These are phyloP conservation scores for Polypedilum vanderplanki DNA, from an alignment of 1,140 invertebrate species.

Conservation along the genomic window DNA sequence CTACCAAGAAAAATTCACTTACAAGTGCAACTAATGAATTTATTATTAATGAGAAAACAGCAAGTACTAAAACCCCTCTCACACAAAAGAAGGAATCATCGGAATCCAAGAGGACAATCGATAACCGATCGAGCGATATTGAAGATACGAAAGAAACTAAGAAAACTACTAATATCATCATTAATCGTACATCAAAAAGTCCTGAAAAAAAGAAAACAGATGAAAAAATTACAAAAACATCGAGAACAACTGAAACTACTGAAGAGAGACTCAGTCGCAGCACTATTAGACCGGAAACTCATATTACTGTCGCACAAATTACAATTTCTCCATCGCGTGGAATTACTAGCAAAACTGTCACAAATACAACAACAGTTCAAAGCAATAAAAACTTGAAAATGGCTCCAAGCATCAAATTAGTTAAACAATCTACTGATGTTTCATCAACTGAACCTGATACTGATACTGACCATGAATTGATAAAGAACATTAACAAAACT, in stretches of 20 bases:
- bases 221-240: neutral
- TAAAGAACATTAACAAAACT: constrained; percentile 24
- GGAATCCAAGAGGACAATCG: constrained; percentile 31
- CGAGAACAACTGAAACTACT: neutral
- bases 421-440: constrained; percentile 21
- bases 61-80: neutral
- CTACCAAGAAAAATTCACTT: constrained; percentile 34
- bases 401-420: neutral
- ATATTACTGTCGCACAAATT: constrained; percentile 31
- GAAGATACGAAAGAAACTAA: neutral
- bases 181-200: neutral
- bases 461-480: constrained; percentile 23
- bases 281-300: constrained; percentile 30
- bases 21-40: constrained; percentile 15
- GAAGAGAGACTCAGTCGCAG: neutral
- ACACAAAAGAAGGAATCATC: constrained; percentile 30
- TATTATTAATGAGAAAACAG: neutral
- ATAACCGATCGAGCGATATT: neutral
- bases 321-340: neutral
- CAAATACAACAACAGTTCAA: constrained; percentile 11
- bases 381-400: neutral
- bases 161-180: neutral
- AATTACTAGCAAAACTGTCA: constrained; percentile 15
- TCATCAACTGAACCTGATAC: constrained; percentile 24
- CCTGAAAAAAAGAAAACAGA: neutral